These are phyloP conservation scores for Drosophila hawaiiensis DNA, from an alignment of 2,888 invertebrate genomes.

Conservation along the genomic window DNA sequence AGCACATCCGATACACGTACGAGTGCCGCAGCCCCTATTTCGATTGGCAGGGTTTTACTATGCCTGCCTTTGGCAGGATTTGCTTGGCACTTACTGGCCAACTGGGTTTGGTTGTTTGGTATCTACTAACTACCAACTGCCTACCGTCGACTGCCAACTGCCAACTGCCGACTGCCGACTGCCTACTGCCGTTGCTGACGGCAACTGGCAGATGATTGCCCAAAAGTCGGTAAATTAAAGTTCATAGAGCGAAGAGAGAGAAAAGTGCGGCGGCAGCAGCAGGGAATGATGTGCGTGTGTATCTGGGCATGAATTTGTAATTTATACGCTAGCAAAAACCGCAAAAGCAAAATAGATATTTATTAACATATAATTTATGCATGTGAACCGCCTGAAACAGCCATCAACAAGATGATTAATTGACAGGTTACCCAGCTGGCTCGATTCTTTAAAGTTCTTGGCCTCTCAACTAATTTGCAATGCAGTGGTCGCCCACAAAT, in stretches of 20 bases:
- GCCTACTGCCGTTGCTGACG: slow-evolving; percentile 22
- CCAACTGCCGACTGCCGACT: slow-evolving; percentile 9
- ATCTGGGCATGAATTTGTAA: slow-evolving; percentile 73
- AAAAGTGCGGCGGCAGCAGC: neutral
- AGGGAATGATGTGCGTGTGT: slow-evolving; percentile 16
- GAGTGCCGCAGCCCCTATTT: slow-evolving; percentile 37
- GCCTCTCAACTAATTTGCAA: slow-evolving; percentile 57
- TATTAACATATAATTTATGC: slow-evolving; percentile 80
- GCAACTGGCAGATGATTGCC: slow-evolving; percentile 77
- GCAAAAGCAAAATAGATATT: slow-evolving; percentile 78
- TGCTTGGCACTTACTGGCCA: slow-evolving; percentile 67
- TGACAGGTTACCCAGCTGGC: slow-evolving; percentile 38
- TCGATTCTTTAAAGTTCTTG: slow-evolving; percentile 53
- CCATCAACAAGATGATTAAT: slow-evolving; percentile 65
- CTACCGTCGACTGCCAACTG: neutral
- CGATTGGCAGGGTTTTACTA: slow-evolving; percentile 42
- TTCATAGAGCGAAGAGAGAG: slow-evolving; percentile 48
- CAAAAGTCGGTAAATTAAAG: slow-evolving; percentile 79
- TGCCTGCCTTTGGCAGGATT: slow-evolving; percentile 73
- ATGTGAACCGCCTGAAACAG: slow-evolving; percentile 55
- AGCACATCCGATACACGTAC: slow-evolving; percentile 78
- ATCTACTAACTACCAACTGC: slow-evolving; percentile 1
- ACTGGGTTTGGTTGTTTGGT: slow-evolving; percentile 37
- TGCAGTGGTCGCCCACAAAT: slow-evolving; percentile 2
- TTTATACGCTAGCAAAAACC: slow-evolving; percentile 75